Percentiles rank a stretch among this genome's conserved stretches.
Conservation (phyloP, 2,888 invertebrate species). For the Microplitis deprimator region DNA sequence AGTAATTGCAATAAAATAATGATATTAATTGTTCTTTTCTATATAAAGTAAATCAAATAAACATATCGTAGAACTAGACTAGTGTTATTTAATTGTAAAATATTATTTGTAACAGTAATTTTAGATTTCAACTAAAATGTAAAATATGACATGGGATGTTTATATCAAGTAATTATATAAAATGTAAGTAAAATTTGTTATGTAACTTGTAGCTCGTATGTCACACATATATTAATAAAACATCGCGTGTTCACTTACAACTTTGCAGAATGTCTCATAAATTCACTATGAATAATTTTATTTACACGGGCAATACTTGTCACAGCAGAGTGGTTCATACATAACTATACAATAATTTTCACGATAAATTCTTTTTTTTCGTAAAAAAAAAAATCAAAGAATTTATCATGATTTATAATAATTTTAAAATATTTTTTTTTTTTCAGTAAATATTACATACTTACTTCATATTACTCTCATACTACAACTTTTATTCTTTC, state of each 20-base stretch:
- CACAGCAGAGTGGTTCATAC: neutral
- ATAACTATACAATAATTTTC: neutral
- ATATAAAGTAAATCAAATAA: neutral
- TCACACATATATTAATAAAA: no score
- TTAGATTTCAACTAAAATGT: no score
- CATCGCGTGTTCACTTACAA: neutral
- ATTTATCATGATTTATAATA: conserved; percentile 1
- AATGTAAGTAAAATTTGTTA: no score
- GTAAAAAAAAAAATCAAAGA: neutral
- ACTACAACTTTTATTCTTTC: neutral
- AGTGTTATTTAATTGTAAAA: neutral
- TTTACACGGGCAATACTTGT: neutral
- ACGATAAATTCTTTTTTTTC: neutral
- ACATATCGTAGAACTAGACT: neutral
- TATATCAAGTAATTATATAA: no score
- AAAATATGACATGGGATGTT: no score
- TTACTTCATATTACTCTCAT: neutral
- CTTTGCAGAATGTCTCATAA: neutral
- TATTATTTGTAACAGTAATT: neutral
- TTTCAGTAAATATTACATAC: neutral
- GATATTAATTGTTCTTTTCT: no score
- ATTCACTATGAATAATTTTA: neutral
- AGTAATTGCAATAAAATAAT: neutral
- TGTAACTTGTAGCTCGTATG: no score
- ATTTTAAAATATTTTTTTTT: neutral